A percentile compares a stretch with the other conserved stretches of the same genome.
phyloP scores from a whole-genome alignment of 1,140 invertebrate genomes.

The Drosophila repletoides region DNA sequence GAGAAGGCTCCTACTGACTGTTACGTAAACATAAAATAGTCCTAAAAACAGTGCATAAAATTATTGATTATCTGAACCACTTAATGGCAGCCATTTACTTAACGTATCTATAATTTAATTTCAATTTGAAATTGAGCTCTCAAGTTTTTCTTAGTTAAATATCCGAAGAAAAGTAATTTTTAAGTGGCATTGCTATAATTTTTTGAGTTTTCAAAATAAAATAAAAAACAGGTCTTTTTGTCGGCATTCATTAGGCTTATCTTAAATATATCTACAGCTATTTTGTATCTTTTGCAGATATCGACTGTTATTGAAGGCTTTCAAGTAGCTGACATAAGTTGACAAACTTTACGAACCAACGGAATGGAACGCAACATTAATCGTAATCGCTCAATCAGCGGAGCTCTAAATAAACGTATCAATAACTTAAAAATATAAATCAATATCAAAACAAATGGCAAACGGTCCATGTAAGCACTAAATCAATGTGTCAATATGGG shows the following conservation, averaged over 20 bases:
- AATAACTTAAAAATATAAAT: constrained; percentile 74
- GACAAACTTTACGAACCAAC: constrained; percentile 62
- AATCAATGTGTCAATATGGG: constrained; percentile 77
- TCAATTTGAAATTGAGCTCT: too few relatives aligned
- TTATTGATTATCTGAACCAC: too few relatives aligned
- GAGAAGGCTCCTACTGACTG: too few relatives aligned
- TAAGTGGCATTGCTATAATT: too few relatives aligned
- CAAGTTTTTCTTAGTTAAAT: too few relatives aligned
- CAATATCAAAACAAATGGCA: constrained; percentile 72
- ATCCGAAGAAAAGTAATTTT: too few relatives aligned
- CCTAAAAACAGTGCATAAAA: too few relatives aligned
- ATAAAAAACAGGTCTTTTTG: not conserved
- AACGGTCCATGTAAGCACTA: constrained; percentile 72
- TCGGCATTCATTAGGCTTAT: not conserved
- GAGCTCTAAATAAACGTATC: constrained; percentile 55
- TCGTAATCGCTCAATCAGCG: constrained; percentile 63
- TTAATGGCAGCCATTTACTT: too few relatives aligned
- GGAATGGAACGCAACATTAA: constrained; percentile 33
- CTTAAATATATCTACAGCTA: not conserved
- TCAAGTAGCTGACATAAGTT: constrained; percentile 64
- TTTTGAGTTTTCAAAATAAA: too few relatives aligned
- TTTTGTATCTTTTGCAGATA: not conserved
- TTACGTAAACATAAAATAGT: too few relatives aligned
- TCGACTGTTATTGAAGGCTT: constrained; percentile 55
- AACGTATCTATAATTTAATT: too few relatives aligned